Conservation (phyloP, 2,797 vertebrate species). For the Oryzias dopingdopingensis region DNA sequence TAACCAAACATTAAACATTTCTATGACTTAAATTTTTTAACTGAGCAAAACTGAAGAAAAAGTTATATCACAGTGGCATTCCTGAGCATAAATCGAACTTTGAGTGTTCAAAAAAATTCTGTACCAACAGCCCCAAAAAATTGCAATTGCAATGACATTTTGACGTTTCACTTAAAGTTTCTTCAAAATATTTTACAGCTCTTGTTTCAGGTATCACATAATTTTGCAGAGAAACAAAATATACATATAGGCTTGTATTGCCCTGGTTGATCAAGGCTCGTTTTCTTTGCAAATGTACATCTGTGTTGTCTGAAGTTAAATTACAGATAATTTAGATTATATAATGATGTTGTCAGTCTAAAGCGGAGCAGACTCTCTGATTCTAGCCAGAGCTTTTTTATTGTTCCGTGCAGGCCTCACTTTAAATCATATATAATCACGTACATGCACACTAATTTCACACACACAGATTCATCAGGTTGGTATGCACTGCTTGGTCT, state of each 20-base stretch:
- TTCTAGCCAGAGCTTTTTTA: constrained; percentile 76
- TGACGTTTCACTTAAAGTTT: too few species aligned
- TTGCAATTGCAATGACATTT: too few species aligned
- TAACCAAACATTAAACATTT: too few species aligned
- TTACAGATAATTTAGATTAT: constrained; percentile 59
- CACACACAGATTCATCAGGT: constrained; percentile 64
- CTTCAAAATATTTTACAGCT: background rate
- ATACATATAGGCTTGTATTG: constrained; percentile 4
- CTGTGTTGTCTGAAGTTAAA: constrained; percentile 64
- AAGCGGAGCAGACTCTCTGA: constrained; percentile 61
- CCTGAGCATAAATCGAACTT: too few species aligned
- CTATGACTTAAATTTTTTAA: too few species aligned
- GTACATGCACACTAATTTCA: constrained; percentile 51
- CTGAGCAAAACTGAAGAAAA: too few species aligned
- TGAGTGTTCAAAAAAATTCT: too few species aligned
- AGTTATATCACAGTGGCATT: too few species aligned
- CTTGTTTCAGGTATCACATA: constrained; percentile 1
- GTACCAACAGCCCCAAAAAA: too few species aligned
- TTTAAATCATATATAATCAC: constrained; percentile 73
- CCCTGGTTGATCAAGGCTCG: constrained; percentile 55
- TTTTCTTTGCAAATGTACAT: constrained; percentile 39
- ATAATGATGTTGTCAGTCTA: constrained; percentile 67
- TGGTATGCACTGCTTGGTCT: constrained; percentile 51
- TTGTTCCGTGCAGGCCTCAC: constrained; percentile 57
- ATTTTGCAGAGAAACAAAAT: constrained; percentile 31